Base-by-base conservation (phyloP, 1,140 invertebrate species). In the Ericerus pela region DNA sequence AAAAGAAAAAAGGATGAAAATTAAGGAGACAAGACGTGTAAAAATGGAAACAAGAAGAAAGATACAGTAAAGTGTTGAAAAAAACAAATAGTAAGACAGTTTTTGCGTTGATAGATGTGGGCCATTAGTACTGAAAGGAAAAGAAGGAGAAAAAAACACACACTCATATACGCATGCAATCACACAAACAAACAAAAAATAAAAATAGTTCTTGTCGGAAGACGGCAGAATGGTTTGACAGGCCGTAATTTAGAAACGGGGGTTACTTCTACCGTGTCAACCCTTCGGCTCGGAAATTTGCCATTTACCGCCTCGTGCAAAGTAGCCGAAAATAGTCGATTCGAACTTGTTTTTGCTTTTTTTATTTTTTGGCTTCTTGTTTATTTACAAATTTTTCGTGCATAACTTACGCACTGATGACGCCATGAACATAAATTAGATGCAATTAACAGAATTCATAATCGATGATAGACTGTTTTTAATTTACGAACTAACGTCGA, bases 81-180 rank as follows among this genome's bases (percentile, higher is more conserved):
- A 47, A 47, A 47, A 47, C 41, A 47, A 47, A 47, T 47, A 47
- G 41, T 47, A 47, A 47, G 41, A 47, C 41, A 47, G 41, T 47
- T 47, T 22, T 47, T 47, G 41, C 26, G 41, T 47, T 47, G 41
- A 47, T 47, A 47, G 41, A 47, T 47, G 41, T 47, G 26, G 26
- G 26, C 41, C 41, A 47, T 47, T 47, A 47, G 16, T 47, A 47
- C 20, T 47, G 26, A 24, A 47, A 47, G 26, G 41, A 47, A 24
- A n/a, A n/a, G n/a, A n/a, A n/a, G n/a, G n/a, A n/a, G n/a, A n/a
- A n/a, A n/a, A n/a, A n/a, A n/a, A n/a, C n/a, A n/a, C n/a, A n/a
- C n/a, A n/a, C n/a, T n/a, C n/a, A n/a, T n/a, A n/a, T n/a, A n/a
- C n/a, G n/a, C n/a, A n/a, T n/a, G n/a, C n/a, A n/a, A n/a, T n/a